Conservation (phyloP, 92 coral and sea anemone genomes). For the Paragorgia papillata region DNA sequence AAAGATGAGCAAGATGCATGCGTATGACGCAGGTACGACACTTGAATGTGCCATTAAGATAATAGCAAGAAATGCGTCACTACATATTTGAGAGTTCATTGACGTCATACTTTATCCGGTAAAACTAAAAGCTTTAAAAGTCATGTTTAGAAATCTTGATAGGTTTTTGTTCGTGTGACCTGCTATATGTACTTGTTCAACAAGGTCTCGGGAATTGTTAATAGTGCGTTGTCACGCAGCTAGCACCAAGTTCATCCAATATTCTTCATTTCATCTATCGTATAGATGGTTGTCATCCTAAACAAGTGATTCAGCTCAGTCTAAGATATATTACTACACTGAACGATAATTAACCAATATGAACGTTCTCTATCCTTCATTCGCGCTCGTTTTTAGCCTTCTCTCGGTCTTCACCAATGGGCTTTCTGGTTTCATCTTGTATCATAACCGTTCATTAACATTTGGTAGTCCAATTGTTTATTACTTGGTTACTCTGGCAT, state of each 20-base stretch:
- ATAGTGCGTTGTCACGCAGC: no score
- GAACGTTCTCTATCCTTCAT: constrained; percentile 32
- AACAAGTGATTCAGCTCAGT: background rate
- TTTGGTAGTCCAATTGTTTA: constrained; percentile 38
- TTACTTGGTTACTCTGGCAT: constrained; percentile 40
- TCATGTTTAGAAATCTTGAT: constrained; percentile 14
- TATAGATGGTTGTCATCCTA: no score
- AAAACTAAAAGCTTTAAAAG: constrained; percentile 38
- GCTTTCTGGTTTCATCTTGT: constrained; percentile 19
- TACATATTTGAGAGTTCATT: constrained; percentile 36
- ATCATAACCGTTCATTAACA: constrained; percentile 24
- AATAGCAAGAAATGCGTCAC: constrained; percentile 44
- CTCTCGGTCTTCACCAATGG: constrained; percentile 35
- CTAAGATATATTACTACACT: background rate
- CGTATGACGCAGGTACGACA: constrained; percentile 28
- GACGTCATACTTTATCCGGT: constrained; percentile 49
- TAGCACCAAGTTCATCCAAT: no score
- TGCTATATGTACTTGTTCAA: background rate
- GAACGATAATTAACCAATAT: background rate
- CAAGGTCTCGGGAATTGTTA: background rate
- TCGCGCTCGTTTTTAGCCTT: constrained; percentile 20
- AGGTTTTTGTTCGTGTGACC: constrained; percentile 11
- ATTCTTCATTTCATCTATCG: no score
- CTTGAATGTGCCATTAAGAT: constrained; percentile 23
- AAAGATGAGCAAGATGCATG: background rate